These are phyloP conservation scores for Machaerirhynchus nigripectus DNA, from an alignment of 2,113 vertebrate genomes.

Conservation along the genomic window DNA sequence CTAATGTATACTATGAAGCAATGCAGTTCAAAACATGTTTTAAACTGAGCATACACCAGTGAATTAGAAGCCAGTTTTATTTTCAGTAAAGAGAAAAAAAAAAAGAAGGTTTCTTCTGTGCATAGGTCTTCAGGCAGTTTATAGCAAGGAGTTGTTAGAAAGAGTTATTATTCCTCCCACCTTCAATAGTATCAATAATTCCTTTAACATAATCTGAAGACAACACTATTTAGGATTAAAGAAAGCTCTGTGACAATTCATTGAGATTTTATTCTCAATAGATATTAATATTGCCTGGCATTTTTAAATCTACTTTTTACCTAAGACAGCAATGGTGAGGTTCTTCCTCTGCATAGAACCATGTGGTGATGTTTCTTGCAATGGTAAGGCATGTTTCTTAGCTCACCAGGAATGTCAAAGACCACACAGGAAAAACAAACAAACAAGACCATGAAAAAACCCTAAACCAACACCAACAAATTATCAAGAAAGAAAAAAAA, in stretches of 20 bases:
- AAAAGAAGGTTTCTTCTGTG: background rate
- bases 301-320: background rate
- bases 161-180: background rate
- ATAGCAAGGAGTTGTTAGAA: background rate
- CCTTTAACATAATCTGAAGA: background rate
- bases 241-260: background rate
- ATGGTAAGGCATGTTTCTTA: background rate
- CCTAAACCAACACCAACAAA: background rate
- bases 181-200: background rate
- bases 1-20: background rate
- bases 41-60: background rate
- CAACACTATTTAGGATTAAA: background rate
- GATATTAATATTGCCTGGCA: background rate
- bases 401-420: background rate
- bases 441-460: background rate
- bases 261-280: background rate
- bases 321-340: background rate
- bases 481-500: background rate
- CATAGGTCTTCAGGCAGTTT: background rate
- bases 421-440: background rate
- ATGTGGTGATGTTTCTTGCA: background rate
- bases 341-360: background rate
- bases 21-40: background rate
- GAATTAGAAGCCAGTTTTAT: background rate
- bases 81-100: background rate